phyloP scores from a whole-genome alignment of 2,113 vertebrate genomes.

The Bambusicola thoracicus region DNA sequence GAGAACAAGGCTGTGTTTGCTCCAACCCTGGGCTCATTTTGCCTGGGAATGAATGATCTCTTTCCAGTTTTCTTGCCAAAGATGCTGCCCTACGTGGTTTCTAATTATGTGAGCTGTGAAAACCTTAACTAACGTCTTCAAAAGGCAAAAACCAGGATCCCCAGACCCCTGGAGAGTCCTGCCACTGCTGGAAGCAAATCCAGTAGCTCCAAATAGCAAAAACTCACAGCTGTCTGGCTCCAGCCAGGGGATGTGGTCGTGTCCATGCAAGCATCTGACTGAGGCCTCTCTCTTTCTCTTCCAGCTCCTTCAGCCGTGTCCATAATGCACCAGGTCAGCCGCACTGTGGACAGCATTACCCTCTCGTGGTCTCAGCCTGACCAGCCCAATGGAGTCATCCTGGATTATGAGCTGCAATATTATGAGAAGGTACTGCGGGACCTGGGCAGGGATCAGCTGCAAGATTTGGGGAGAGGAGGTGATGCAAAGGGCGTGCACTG shows the following conservation, averaged over 20 bases:
- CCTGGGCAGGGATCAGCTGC: background rate
- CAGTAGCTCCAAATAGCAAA: background rate
- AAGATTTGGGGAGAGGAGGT: background rate
- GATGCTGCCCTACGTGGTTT: fast-evolving
- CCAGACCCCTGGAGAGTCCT: background rate
- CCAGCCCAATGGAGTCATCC: slow-evolving; percentile 94
- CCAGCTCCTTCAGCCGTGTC: slow-evolving; percentile 91
- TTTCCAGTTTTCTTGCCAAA: background rate
- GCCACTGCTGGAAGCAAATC: background rate
- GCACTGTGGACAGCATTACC: slow-evolving; percentile 89
- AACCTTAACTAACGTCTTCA: background rate
- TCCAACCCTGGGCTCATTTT: background rate
- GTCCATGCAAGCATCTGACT: background rate
- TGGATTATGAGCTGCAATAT: slow-evolving; percentile 95
- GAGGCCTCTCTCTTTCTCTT: slow-evolving; percentile 37
- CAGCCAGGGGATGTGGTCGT: background rate
- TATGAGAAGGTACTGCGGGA: slow-evolving; percentile 89
- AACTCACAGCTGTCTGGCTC: background rate
- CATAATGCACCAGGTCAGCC: slow-evolving; percentile 96
- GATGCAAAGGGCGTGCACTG: fast-evolving
- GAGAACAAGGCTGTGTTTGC: background rate
- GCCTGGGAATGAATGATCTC: background rate
- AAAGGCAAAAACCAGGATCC: background rate
- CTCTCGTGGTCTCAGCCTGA: slow-evolving; percentile 96
- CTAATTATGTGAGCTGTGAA: background rate